Base-by-base conservation (phyloP, 2,797 vertebrate species). In the Pangasius mekongensis region DNA sequence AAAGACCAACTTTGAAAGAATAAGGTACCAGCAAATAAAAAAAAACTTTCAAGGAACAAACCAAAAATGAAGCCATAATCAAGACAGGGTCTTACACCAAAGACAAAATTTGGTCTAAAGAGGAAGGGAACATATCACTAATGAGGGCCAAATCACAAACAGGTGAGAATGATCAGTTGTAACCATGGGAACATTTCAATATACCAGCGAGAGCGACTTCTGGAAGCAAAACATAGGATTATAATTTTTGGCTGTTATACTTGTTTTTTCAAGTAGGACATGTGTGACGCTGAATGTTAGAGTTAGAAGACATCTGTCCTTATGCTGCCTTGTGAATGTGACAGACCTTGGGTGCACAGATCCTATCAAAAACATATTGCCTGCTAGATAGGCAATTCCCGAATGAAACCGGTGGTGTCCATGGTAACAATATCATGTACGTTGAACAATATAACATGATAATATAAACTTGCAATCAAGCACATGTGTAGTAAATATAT, bases 161-260 rank as follows among this genome's bases (percentile, higher is more conserved):
- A 85, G 84, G 67, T 85, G 52, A 73, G 49, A 18, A 39, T 85
- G 33, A 85, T 73, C 52, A 73, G 84, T 33, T 66, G 82, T 85
- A 85, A 85, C 83, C 83, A 85, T 85, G 52, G 84, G 13, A 85
- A 73, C 67, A 0, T 73, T 85, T 73, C 6, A 27, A 52, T 11
- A 69, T 62, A 64, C n/a, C 11, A 4, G 43, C 3, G n/a, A 69
- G 33, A 33, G 30, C 56, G 47, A 84, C 43, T 49, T 30, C 43
- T 52, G 64, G 4, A 67, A 56, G n/a, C 18, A 33, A 71, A 54
- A 69, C 39, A 33, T 16, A 5, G 49, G 39, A 66, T 47, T 66
- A 66, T 49, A 49, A 1, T 30, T 49, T 47, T 49, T 49, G 39
- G 27, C 14, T 47, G 39, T 49, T 1, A 66, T 66, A 0, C 8